phyloP scores from a whole-genome alignment of 23 tunicate species.

The Clavelina lepadiformis region DNA sequence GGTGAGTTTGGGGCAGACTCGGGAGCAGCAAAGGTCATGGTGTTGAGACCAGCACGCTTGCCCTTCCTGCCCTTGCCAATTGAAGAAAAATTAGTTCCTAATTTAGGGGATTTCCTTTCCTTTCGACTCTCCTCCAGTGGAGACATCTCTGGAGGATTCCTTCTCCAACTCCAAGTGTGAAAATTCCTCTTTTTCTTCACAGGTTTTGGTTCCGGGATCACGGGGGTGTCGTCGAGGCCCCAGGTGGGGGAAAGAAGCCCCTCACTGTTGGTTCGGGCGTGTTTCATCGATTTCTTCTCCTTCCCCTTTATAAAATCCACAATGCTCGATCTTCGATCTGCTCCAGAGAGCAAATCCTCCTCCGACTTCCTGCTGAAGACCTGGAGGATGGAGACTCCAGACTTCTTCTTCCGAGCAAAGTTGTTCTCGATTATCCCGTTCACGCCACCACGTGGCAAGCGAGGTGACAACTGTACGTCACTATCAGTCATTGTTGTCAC shows the following conservation, averaged over 20 bases:
- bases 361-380: not conserved
- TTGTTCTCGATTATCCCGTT: conserved; percentile 1
- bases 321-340: not conserved
- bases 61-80: not conserved
- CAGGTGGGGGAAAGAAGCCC: not conserved
- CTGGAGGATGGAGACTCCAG: not conserved
- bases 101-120: not conserved
- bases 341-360: not conserved
- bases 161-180: conserved; percentile 24
- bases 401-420: conserved; percentile 1
- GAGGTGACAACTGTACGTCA: no score
- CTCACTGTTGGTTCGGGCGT: no score
- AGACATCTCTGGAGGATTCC: conserved; percentile 2
- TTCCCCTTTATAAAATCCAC: conserved; percentile 19
- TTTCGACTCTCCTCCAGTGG: not conserved
- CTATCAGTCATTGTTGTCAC: no score
- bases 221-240: not conserved
- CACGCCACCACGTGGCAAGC: not conserved
- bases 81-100: not conserved
- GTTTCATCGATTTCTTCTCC: conserved; percentile 2
- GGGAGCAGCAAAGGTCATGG: not conserved
- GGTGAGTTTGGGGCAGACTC: conserved; percentile 1
- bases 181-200: no score
- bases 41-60: not conserved
- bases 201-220: no score